A percentile compares a stretch with the other conserved stretches of the same genome.
Evolutionary conservation across 2,888 invertebrate genomes (phyloP).

Genomic region (Digitonthophagus gazella): DNA sequence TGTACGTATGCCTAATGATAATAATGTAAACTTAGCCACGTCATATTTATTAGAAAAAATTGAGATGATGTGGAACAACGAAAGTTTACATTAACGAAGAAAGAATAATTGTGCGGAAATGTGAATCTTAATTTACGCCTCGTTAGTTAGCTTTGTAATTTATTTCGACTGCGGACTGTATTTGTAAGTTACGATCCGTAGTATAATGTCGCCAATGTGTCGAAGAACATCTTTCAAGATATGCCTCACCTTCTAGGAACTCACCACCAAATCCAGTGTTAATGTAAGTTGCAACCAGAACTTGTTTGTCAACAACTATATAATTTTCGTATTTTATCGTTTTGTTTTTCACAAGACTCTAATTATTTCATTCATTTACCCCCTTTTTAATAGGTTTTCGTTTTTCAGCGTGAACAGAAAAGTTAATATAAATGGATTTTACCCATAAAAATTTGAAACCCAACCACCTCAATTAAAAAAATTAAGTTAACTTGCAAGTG

Average conservation of each 20-base stretch:
- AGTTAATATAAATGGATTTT: too few species aligned
- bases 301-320: slow-evolving; percentile 16
- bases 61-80: neutral
- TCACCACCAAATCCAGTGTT: slow-evolving; percentile 27
- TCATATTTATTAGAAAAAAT: neutral
- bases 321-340: slow-evolving; percentile 8
- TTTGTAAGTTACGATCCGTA: slow-evolving; percentile 53
- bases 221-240: slow-evolving; percentile 32
- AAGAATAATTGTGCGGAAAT: neutral
- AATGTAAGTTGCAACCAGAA: slow-evolving; percentile 36
- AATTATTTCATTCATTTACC: neutral
- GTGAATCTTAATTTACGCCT: neutral
- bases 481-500: too few species aligned
- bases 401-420: neutral
- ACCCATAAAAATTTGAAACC: too few species aligned
- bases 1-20: neutral
- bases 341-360: slow-evolving; percentile 1
- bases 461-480: too few species aligned
- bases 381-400: neutral
- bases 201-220: slow-evolving; percentile 26
- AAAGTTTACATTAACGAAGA: neutral
- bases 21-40: neutral
- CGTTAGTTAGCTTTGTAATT: slow-evolving; percentile 14
- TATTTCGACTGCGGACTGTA: slow-evolving; percentile 47
- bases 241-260: slow-evolving; percentile 28